Conservation (phyloP, 1,140 invertebrate species). For the Formica exsecta region DNA sequence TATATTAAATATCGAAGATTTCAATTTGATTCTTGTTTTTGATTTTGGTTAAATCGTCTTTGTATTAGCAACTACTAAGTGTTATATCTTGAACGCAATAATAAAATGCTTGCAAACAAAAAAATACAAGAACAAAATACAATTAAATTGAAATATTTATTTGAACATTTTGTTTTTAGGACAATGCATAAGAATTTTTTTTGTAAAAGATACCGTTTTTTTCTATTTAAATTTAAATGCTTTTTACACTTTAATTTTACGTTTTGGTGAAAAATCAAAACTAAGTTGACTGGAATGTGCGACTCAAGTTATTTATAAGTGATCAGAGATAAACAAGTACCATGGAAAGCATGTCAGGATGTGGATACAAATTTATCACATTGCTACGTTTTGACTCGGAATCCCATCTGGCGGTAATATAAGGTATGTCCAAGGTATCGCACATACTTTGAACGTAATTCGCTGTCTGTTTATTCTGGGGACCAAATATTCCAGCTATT, state of each 20-base stretch:
- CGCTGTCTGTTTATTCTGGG: conserved; percentile 89
- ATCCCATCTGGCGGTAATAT: conserved; percentile 92
- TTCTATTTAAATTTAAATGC: background rate
- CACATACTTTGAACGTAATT: conserved; percentile 94
- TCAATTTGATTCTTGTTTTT: background rate
- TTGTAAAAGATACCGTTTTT: background rate
- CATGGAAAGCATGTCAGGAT: conserved; percentile 89
- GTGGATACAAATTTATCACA: conserved; percentile 93
- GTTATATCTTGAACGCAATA: no score
- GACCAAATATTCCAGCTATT: conserved; percentile 93
- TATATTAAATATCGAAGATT: background rate
- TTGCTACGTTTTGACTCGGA: conserved; percentile 88
- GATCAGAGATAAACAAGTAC: conserved; percentile 77
- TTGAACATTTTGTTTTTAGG: background rate
- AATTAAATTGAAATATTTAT: conserved; percentile 2
- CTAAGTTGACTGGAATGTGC: background rate
- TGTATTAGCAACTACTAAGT: background rate
- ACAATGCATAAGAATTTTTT: background rate
- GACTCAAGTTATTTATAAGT: background rate
- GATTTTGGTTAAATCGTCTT: background rate
- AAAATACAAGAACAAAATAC: background rate
- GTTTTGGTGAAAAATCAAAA: background rate
- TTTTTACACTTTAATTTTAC: background rate
- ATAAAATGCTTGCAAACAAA: background rate
- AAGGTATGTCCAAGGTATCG: conserved; percentile 95